Percentiles rank a stretch among this genome's conserved stretches.
Evolutionary conservation across 2,113 vertebrate species (phyloP).

Genomic region (Syngnathus floridae): DNA sequence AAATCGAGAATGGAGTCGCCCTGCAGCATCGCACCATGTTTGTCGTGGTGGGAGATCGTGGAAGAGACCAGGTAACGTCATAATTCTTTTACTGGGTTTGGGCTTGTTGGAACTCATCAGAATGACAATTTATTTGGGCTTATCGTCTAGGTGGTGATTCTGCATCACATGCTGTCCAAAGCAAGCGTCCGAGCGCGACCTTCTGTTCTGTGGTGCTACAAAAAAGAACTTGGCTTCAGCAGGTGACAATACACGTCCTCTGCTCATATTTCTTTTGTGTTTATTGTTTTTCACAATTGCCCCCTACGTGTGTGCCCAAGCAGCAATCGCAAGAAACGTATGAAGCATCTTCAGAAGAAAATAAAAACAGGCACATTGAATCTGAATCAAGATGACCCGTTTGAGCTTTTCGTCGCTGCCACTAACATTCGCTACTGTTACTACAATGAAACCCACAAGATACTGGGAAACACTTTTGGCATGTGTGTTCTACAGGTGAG

Average conservation of each 20-base stretch:
- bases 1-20: slow-evolving; percentile 93
- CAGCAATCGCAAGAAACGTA: slow-evolving; percentile 94
- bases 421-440: slow-evolving; percentile 99
- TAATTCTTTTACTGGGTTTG: neutral
- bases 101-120: neutral
- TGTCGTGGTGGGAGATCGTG: slow-evolving; percentile 88
- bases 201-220: slow-evolving; percentile 96
- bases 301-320: slow-evolving; percentile 31
- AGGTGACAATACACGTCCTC: slow-evolving; percentile 67
- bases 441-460: slow-evolving; percentile 96
- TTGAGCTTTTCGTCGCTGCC: slow-evolving; percentile 91
- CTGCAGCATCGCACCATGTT: slow-evolving; percentile 82
- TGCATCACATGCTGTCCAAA: slow-evolving; percentile 98
- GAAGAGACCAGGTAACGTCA: slow-evolving; percentile 84
- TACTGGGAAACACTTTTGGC: slow-evolving; percentile 92
- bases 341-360: slow-evolving; percentile 96
- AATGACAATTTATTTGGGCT: neutral
- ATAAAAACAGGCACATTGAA: slow-evolving; percentile 89
- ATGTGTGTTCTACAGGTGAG: slow-evolving; percentile 94
- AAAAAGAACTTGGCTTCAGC: slow-evolving; percentile 95
- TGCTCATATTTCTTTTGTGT: neutral
- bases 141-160: slow-evolving; percentile 85
- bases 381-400: slow-evolving; percentile 90
- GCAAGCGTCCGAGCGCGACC: slow-evolving; percentile 86
- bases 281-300: neutral